These are phyloP conservation scores for Cygnus olor DNA, from an alignment of 2,797 vertebrate species.

Conservation along the genomic window DNA sequence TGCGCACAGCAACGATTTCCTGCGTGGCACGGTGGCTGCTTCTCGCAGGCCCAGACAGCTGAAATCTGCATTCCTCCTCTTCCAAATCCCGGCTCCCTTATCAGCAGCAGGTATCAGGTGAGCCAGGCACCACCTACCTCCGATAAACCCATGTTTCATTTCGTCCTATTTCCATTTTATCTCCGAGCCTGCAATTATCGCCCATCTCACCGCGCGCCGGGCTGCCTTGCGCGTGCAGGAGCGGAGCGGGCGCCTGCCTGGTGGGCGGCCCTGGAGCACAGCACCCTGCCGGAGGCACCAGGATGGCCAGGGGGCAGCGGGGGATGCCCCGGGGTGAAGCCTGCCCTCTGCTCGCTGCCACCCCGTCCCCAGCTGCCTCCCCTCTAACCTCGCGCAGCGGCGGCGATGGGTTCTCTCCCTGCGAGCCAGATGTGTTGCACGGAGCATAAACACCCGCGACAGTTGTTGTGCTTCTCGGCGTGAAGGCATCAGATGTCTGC, in stretches of 20 bases:
- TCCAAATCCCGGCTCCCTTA: neutral
- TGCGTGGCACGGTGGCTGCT: neutral
- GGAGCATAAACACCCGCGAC: constrained; percentile 61
- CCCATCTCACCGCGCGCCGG: accelerated
- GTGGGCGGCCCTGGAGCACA: neutral
- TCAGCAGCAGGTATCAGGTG: constrained; percentile 54
- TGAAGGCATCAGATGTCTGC: constrained; percentile 65
- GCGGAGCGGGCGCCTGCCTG: accelerated
- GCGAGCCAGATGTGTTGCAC: constrained; percentile 68
- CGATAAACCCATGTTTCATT: constrained; percentile 46
- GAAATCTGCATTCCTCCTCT: constrained; percentile 33
- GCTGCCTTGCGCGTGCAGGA: neutral
- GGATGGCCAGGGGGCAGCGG: accelerated
- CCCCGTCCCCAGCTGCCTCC: accelerated
- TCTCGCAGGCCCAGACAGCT: neutral
- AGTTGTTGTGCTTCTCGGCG: constrained; percentile 66
- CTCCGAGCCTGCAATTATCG: constrained; percentile 9
- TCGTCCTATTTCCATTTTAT: constrained; percentile 53
- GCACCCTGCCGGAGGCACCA: neutral
- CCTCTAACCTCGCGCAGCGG: neutral
- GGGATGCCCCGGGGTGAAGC: accelerated
- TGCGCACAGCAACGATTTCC: constrained; percentile 51
- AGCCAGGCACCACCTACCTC: constrained; percentile 45
- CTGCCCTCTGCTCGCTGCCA: neutral
- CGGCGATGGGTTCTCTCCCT: constrained; percentile 46